A percentile compares a stretch with the other conserved stretches of the same genome.
Evolutionary conservation across 2,797 vertebrate genomes (phyloP).

Genomic region (Petrocephalus sullivani): DNA sequence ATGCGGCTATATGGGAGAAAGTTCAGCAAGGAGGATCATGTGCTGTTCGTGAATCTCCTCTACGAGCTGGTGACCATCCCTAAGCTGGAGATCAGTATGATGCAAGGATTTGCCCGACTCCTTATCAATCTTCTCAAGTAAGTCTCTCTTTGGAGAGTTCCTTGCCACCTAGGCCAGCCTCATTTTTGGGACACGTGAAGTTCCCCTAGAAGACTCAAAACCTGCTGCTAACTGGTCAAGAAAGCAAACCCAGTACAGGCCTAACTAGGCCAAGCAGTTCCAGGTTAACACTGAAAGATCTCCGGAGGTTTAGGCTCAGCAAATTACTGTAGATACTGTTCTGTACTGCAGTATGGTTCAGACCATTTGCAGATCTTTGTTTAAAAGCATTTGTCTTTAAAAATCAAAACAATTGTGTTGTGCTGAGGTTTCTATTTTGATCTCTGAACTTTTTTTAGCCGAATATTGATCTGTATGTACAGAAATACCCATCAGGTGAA

Average conservation of each 20-base stretch:
- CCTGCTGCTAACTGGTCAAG: background rate
- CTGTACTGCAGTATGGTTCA: background rate
- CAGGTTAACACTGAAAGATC: background rate
- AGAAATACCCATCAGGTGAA: background rate
- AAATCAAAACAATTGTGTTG: background rate
- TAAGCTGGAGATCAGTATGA: slow-evolving; percentile 95
- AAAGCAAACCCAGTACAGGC: background rate
- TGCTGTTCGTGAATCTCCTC: slow-evolving; percentile 89
- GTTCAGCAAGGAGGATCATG: slow-evolving; percentile 97
- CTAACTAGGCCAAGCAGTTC: background rate
- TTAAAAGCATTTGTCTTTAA: background rate
- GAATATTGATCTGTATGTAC: background rate
- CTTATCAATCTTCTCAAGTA: slow-evolving; percentile 95
- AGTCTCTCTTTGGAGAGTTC: slow-evolving; percentile 42
- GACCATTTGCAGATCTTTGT: background rate
- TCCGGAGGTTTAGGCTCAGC: background rate
- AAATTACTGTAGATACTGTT: background rate
- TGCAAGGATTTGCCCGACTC: slow-evolving; percentile 91
- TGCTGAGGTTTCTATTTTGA: background rate
- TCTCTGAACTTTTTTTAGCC: background rate
- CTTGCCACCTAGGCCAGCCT: background rate
- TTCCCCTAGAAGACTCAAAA: background rate
- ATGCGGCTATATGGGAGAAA: slow-evolving; percentile 92
- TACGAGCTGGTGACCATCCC: slow-evolving; percentile 92
- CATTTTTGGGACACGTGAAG: background rate